Percentiles rank a stretch among this genome's conserved stretches.
phyloP scores from a whole-genome alignment of 2,113 vertebrate species.

The Gnathonemus longibarbis region DNA sequence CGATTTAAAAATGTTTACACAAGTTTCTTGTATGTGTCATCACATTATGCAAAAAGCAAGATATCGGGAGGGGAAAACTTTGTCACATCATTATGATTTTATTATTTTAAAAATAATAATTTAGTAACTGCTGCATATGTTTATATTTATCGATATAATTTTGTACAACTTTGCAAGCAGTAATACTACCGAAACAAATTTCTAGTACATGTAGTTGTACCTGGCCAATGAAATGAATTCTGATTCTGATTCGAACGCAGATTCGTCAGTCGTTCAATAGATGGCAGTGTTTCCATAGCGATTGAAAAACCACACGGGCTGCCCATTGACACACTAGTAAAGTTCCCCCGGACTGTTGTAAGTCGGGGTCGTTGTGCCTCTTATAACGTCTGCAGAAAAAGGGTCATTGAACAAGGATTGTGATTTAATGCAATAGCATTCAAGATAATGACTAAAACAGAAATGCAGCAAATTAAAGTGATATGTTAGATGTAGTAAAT shows the following conservation, averaged over 20 bases:
- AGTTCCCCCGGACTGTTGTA: not conserved
- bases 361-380: not conserved
- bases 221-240: too few relatives aligned
- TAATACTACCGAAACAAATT: not conserved
- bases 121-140: not conserved
- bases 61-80: not conserved
- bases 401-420: not conserved
- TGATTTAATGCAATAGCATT: not conserved
- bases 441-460: not conserved
- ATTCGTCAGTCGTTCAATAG: not conserved
- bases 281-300: not conserved
- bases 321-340: not conserved
- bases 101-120: not conserved
- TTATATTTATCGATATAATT: not conserved
- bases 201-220: too few relatives aligned
- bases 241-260: not conserved
- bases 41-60: not conserved
- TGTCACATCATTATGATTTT: not conserved
- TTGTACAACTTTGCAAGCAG: not conserved
- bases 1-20: not conserved
- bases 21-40: not conserved
- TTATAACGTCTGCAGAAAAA: not conserved
- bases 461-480: not conserved
- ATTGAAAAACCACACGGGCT: not conserved
- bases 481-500: not conserved